Percentiles rank a stretch among this genome's conserved stretches.
These are phyloP conservation scores for Lates japonicus DNA, from an alignment of 2,797 vertebrate genomes.

Conservation along the genomic window DNA sequence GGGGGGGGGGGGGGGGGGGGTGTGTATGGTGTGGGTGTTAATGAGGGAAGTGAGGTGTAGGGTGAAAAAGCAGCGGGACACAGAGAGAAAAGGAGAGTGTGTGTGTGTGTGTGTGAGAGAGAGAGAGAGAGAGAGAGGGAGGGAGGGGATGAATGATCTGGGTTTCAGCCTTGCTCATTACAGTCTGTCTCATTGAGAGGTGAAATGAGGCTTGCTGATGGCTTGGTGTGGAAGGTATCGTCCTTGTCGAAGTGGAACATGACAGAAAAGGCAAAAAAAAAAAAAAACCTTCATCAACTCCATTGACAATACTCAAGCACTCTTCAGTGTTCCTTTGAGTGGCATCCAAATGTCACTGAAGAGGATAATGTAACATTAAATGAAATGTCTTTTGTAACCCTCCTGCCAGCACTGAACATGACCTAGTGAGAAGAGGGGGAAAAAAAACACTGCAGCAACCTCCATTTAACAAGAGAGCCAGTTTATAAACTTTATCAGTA, in stretches of 20 bases:
- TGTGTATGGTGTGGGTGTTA: constrained; percentile 57
- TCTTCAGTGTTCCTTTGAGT: constrained; percentile 56
- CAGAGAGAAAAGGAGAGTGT: constrained; percentile 3
- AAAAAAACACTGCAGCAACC: constrained; percentile 2
- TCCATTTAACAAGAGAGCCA: neutral
- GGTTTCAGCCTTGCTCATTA: constrained; percentile 81
- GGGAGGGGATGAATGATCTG: constrained; percentile 44
- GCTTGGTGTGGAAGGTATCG: constrained; percentile 61
- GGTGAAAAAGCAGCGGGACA: constrained; percentile 34
- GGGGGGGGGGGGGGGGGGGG: constrained; percentile 7
- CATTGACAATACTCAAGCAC: constrained; percentile 60
- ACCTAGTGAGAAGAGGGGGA: neutral
- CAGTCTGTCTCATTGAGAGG: constrained; percentile 75
- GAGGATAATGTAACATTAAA: constrained; percentile 62
- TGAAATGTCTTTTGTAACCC: constrained; percentile 55
- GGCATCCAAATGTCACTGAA: constrained; percentile 61
- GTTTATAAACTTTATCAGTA: constrained; percentile 19
- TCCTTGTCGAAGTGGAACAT: constrained; percentile 71
- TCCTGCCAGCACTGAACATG: constrained; percentile 12
- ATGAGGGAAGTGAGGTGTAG: constrained; percentile 61
- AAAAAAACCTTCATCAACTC: constrained; percentile 60
- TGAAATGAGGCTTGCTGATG: constrained; percentile 85
- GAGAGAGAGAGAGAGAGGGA: constrained; percentile 3
- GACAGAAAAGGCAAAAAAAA: constrained; percentile 59
- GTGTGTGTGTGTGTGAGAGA: too few relatives aligned